A percentile compares a stretch with the other conserved stretches of the same genome.
Evolutionary conservation across 2,888 invertebrate genomes (phyloP).

Genomic region (Cheilosia vernalis): DNA sequence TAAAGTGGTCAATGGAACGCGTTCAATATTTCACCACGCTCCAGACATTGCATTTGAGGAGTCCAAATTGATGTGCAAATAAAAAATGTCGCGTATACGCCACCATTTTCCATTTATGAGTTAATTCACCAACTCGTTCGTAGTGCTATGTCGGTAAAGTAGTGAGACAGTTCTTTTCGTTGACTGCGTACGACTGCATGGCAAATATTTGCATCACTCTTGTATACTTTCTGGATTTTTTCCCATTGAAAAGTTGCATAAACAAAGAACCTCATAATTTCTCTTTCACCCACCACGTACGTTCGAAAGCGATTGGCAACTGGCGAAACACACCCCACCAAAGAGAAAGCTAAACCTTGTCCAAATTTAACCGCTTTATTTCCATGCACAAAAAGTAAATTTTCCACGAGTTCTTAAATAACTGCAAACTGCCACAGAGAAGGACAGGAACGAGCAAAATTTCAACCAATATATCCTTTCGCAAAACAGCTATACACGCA

Average conservation of each 20-base stretch:
- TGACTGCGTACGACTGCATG: neutral
- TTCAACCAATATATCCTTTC: conserved; percentile 29
- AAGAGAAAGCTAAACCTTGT: conserved; percentile 13
- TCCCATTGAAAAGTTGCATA: conserved; percentile 22
- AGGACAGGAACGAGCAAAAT: conserved; percentile 13
- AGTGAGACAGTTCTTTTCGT: too few relatives aligned
- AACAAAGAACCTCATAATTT: conserved; percentile 55
- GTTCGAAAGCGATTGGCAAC: neutral
- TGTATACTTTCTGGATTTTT: conserved; percentile 18
- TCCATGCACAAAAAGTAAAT: conserved; percentile 59
- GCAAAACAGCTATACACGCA: neutral
- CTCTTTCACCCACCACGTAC: neutral
- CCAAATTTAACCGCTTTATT: conserved; percentile 27
- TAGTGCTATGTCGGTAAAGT: too few relatives aligned
- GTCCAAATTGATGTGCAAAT: too few relatives aligned
- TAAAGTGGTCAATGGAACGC: too few relatives aligned
- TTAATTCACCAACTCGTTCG: too few relatives aligned
- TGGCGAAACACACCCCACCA: too few relatives aligned
- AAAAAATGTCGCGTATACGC: too few relatives aligned
- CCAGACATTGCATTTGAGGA: too few relatives aligned
- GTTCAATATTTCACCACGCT: too few relatives aligned
- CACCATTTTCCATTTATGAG: too few relatives aligned
- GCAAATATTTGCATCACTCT: conserved; percentile 52
- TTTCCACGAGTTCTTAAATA: conserved; percentile 61
- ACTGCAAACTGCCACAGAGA: conserved; percentile 58